phyloP scores from a whole-genome alignment of 2,888 invertebrate genomes.

The Brassicogethes aeneus region DNA sequence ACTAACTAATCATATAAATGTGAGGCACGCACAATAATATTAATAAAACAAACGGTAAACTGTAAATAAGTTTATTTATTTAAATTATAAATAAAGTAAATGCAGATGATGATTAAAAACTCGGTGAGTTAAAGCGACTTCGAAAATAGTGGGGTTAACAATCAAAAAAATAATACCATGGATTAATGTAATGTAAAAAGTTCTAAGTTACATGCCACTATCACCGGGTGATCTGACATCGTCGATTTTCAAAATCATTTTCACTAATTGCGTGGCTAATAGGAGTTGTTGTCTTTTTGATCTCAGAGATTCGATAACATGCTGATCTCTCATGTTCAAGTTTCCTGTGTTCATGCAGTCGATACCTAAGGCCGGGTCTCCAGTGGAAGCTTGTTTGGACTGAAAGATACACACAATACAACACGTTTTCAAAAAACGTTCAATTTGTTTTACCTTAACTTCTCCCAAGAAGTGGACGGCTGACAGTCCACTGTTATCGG shows the following conservation, averaged over 20 bases:
- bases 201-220: too few species aligned
- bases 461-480: slow-evolving; percentile 89
- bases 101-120: background rate
- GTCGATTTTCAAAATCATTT: slow-evolving; percentile 99
- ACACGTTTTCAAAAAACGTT: slow-evolving; percentile 1
- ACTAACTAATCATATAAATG: too few species aligned
- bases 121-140: background rate
- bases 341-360: slow-evolving; percentile 85
- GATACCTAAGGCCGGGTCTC: slow-evolving; percentile 81
- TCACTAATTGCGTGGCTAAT: slow-evolving; percentile 94
- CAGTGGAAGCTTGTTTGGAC: slow-evolving; percentile 76
- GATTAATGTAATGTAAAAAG: too few species aligned
- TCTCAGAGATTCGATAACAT: slow-evolving; percentile 93
- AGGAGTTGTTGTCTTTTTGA: slow-evolving; percentile 97
- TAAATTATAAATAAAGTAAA: background rate
- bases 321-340: slow-evolving; percentile 86
- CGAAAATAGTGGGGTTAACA: background rate
- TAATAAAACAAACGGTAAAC: too few species aligned
- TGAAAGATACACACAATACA: too few species aligned
- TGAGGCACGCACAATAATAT: too few species aligned
- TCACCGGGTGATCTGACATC: slow-evolving; percentile 55
- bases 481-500: slow-evolving; percentile 92
- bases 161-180: background rate
- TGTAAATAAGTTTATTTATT: background rate
- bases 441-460: slow-evolving; percentile 52